A percentile compares a stretch with the other conserved stretches of the same genome.
phyloP scores from a whole-genome alignment of 2,888 invertebrate species.

The Ecdyonurus torrentis region DNA sequence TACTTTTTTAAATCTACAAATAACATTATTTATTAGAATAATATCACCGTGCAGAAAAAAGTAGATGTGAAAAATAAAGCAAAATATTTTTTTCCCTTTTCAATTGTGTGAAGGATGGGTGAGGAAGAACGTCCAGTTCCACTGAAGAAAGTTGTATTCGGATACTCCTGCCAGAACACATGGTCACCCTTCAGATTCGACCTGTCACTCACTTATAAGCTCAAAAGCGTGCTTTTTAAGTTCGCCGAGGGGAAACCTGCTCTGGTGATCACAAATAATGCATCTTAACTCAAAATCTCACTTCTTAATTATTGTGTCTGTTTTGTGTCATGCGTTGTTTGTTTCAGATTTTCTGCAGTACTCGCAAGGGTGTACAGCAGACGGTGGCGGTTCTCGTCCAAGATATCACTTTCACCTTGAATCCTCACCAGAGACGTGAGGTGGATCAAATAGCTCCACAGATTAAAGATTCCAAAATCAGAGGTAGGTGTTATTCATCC shows the following conservation, averaged over 20 bases:
- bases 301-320: background rate
- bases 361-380: constrained; percentile 53
- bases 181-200: constrained; percentile 55
- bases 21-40: too few relatives aligned
- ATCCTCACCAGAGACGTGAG: constrained; percentile 33
- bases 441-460: constrained; percentile 26
- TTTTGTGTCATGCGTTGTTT: background rate
- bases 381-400: constrained; percentile 45
- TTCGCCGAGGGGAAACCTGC: constrained; percentile 59
- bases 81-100: too few relatives aligned
- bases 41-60: too few relatives aligned
- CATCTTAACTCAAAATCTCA: too few relatives aligned
- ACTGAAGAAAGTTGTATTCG: constrained; percentile 52
- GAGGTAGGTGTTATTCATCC: too few relatives aligned
- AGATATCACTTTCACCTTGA: constrained; percentile 37
- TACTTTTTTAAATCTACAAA: too few relatives aligned
- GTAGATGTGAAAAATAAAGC: too few relatives aligned
- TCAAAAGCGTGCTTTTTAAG: constrained; percentile 46
- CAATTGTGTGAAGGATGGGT: constrained; percentile 47
- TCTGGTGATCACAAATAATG: constrained; percentile 30
- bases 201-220: constrained; percentile 55
- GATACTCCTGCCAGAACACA: constrained; percentile 40
- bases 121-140: constrained; percentile 58
- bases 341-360: constrained; percentile 56
- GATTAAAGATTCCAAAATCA: constrained; percentile 30